Percentiles rank a stretch among this genome's conserved stretches.
phyloP scores from a whole-genome alignment of 2,113 vertebrate genomes.

The Poecilia latipinna region DNA sequence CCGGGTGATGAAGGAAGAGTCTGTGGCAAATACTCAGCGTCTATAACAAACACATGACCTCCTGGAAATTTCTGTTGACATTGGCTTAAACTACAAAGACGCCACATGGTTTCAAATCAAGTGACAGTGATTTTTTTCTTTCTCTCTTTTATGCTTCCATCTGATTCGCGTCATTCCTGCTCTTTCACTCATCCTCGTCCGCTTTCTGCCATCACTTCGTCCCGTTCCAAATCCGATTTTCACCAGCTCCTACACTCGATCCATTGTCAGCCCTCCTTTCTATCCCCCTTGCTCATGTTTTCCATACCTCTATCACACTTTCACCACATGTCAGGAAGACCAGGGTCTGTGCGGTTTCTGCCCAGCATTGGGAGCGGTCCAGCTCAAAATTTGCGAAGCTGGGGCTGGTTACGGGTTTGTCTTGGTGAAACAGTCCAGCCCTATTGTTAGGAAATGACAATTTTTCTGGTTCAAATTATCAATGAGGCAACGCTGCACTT shows the following conservation, averaged over 20 bases:
- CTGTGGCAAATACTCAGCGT: slow-evolving; percentile 53
- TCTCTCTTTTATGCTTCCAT: not conserved
- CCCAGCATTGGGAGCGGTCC: slow-evolving; percentile 51
- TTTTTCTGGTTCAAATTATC: slow-evolving; percentile 83
- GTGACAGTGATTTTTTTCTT: slow-evolving; percentile 46
- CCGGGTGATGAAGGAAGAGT: slow-evolving; percentile 68
- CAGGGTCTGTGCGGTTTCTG: slow-evolving; percentile 59
- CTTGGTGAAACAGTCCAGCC: slow-evolving; percentile 41
- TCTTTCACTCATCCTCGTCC: slow-evolving; percentile 41
- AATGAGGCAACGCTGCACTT: slow-evolving; percentile 70
- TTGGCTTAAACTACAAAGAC: slow-evolving; percentile 70
- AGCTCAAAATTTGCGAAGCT: slow-evolving; percentile 31
- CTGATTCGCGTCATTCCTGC: slow-evolving; percentile 34
- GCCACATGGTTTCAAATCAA: slow-evolving; percentile 56
- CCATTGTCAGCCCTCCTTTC: slow-evolving; percentile 32
- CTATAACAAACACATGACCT: slow-evolving; percentile 59
- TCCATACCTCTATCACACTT: slow-evolving; percentile 58
- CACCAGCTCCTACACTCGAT: slow-evolving; percentile 28
- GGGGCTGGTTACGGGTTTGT: slow-evolving; percentile 43
- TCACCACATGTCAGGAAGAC: slow-evolving; percentile 68
- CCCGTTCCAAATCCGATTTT: slow-evolving; percentile 32
- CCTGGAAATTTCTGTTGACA: slow-evolving; percentile 65
- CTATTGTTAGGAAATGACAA: slow-evolving; percentile 66
- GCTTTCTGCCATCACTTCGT: slow-evolving; percentile 29
- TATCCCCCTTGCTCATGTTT: slow-evolving; percentile 39